phyloP scores from a whole-genome alignment of 2,797 vertebrate genomes.

The Muraenolepis orangiensis region DNA sequence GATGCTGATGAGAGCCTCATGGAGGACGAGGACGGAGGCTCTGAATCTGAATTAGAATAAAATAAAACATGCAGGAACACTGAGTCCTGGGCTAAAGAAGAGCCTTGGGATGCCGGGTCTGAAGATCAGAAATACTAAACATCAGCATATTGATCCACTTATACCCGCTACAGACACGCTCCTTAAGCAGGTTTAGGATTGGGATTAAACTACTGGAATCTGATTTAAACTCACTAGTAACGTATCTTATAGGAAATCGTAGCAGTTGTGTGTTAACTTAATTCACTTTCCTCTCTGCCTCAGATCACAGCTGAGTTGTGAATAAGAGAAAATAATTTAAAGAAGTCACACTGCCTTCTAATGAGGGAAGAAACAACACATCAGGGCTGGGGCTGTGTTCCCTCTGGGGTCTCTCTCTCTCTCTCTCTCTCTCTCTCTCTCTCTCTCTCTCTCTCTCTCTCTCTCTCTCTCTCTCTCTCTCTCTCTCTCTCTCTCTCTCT shows the following conservation, averaged over 20 bases:
- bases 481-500: too few species aligned
- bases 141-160: not conserved
- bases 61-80: not conserved
- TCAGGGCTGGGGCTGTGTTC: not conserved
- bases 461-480: too few species aligned
- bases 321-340: constrained; percentile 78
- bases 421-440: too few species aligned
- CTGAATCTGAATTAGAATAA: not conserved
- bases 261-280: too few species aligned
- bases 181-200: not conserved
- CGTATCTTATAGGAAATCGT: not conserved
- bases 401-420: not conserved
- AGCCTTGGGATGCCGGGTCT: not conserved
- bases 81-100: not conserved
- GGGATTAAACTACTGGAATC: not conserved
- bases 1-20: not conserved
- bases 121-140: not conserved
- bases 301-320: constrained; percentile 49
- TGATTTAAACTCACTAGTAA: not conserved
- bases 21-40: not conserved
- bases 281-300: not conserved
- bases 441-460: not conserved
- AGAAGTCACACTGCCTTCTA: constrained; percentile 82
- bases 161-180: not conserved
- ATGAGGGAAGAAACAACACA: constrained; percentile 74